Evolutionary conservation across 2,797 vertebrate genomes (phyloP).

Genomic region (Falco naumanni): DNA sequence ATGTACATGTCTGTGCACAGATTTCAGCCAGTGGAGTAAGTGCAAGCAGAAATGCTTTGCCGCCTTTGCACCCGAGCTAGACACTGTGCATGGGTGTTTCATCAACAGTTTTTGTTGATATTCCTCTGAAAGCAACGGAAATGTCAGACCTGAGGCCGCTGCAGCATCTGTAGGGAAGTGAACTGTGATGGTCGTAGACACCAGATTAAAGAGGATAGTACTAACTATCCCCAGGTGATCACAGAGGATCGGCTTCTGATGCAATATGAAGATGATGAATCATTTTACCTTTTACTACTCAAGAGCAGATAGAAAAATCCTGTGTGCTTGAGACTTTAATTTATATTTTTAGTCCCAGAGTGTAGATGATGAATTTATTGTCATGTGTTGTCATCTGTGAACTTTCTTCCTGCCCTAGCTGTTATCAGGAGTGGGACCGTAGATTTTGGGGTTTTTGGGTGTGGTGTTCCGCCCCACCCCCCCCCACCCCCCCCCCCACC

Average conservation of each 20-base stretch:
- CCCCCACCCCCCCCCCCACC: accelerated
- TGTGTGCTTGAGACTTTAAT: neutral
- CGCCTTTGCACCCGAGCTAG: neutral
- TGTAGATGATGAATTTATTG: neutral
- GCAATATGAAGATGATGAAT: neutral
- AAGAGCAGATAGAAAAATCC: neutral
- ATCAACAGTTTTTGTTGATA: neutral
- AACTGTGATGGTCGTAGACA: neutral
- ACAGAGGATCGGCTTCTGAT: neutral
- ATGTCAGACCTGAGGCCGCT: neutral
- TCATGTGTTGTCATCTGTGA: neutral
- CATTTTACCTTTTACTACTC: neutral
- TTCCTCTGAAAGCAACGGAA: neutral
- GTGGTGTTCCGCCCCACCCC: too few relatives aligned
- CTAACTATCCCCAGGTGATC: neutral
- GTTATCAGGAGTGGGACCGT: neutral
- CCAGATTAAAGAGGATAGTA: neutral
- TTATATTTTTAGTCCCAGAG: neutral
- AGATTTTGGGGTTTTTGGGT: neutral
- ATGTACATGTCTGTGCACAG: neutral
- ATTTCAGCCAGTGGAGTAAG: neutral
- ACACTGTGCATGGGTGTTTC: neutral
- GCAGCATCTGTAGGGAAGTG: neutral
- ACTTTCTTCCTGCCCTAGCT: neutral
- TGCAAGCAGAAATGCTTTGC: neutral